Evolutionary conservation across 2,797 vertebrate genomes (phyloP).

Genomic region (Toxotes lorentzi): DNA sequence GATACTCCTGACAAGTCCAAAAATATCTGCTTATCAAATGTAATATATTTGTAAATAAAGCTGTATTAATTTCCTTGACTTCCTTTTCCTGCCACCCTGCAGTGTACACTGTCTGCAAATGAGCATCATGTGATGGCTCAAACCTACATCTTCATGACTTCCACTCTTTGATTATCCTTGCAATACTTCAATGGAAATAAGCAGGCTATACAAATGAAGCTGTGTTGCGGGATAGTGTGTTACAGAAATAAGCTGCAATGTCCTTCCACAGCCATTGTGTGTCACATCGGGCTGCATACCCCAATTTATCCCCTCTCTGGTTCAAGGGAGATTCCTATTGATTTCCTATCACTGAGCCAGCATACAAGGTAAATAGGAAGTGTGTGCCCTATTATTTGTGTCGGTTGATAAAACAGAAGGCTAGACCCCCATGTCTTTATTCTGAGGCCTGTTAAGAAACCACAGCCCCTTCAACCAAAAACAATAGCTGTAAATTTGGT

Average conservation of each 20-base stretch:
- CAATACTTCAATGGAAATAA: conserved; percentile 63
- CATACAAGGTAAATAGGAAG: conserved; percentile 81
- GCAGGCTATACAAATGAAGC: conserved; percentile 47
- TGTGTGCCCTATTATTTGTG: conserved; percentile 75
- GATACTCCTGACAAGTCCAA: not conserved
- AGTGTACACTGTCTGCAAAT: conserved; percentile 43
- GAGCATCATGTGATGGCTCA: conserved; percentile 35
- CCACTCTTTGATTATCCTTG: conserved; percentile 53
- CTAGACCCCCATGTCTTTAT: conserved; percentile 69
- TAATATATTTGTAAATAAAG: conserved; percentile 7
- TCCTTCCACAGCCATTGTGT: conserved; percentile 66
- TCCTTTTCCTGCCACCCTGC: conserved; percentile 29
- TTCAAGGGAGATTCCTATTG: conserved; percentile 81
- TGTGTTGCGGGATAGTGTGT: conserved; percentile 49
- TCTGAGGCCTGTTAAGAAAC: conserved; percentile 28
- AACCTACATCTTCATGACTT: conserved; percentile 51
- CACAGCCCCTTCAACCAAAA: conserved; percentile 23
- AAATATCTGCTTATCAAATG: not conserved
- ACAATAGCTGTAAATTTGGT: conserved; percentile 49
- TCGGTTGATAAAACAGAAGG: conserved; percentile 68
- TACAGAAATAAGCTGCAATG: conserved; percentile 61
- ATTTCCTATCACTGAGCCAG: conserved; percentile 79
- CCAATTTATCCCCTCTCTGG: conserved; percentile 73
- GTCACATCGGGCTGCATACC: conserved; percentile 64
- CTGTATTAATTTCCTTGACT: conserved; percentile 16